Percentiles rank a stretch among this genome's conserved stretches.
phyloP scores from a whole-genome alignment of 2,113 vertebrate species.

The Gopherus flavomarginatus region DNA sequence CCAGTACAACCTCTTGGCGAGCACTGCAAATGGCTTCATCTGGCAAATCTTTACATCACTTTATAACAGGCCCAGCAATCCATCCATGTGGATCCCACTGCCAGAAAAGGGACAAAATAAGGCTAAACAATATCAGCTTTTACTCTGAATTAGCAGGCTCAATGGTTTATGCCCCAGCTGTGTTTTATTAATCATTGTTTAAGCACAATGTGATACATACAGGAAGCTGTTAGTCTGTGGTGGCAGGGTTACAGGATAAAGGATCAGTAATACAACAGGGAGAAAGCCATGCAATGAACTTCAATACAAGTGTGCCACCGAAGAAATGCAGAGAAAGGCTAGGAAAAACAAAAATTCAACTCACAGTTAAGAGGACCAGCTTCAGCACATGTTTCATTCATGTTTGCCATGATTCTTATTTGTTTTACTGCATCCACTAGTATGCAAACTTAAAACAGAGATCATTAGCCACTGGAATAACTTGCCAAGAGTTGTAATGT shows the following conservation, averaged over 20 bases:
- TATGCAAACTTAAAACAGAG: not conserved
- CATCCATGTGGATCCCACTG: not conserved
- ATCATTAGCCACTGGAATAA: not conserved
- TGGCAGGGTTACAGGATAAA: not conserved
- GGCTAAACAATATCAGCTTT: not conserved
- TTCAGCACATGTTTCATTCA: not conserved
- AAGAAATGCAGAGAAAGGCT: not conserved
- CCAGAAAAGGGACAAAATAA: not conserved
- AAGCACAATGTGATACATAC: not conserved
- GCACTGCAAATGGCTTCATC: not conserved
- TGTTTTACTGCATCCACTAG: not conserved
- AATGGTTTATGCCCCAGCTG: not conserved
- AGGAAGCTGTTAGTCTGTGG: not conserved
- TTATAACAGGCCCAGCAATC: not conserved
- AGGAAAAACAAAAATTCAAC: not conserved
- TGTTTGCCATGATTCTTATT: not conserved
- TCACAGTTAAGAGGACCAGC: not conserved
- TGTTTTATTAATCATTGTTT: not conserved
- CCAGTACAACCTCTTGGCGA: not conserved
- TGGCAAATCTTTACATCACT: not conserved
- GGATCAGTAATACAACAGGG: not conserved
- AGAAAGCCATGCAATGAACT: not conserved
- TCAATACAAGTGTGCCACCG: not conserved
- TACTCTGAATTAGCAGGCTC: not conserved
- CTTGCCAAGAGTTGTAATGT: not conserved